Conservation (phyloP, 1,140 invertebrate species). For the Apocrypta bakeri region DNA sequence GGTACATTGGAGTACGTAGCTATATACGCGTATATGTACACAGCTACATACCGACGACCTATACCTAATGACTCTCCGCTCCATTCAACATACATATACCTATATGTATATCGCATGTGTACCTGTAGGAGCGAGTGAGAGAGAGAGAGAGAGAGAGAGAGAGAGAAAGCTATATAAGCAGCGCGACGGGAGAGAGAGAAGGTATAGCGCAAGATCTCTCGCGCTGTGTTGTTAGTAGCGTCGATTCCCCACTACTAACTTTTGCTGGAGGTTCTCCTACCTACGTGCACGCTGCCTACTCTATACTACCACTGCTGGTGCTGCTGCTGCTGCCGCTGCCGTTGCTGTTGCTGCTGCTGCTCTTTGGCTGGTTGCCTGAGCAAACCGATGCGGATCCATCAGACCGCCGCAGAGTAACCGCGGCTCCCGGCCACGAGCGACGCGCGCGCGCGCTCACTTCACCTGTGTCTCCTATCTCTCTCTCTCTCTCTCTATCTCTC, state of each 20-base stretch:
- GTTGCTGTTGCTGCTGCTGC: no score
- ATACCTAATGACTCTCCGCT: no score
- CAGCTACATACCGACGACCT: neutral
- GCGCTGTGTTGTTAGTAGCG: neutral
- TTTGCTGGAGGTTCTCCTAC: slow-evolving; percentile 15
- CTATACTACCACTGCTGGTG: neutral
- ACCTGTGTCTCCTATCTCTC: neutral
- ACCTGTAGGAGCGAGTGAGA: neutral
- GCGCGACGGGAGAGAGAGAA: neutral
- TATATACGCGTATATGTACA: neutral
- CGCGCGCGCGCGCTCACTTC: neutral
- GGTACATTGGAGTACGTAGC: no score
- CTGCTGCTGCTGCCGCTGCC: neutral
- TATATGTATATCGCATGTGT: neutral
- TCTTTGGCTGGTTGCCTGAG: neutral
- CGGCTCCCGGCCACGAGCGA: slow-evolving; percentile 12
- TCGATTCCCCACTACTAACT: neutral
- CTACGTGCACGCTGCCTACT: neutral
- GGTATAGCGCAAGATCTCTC: slow-evolving; percentile 4
- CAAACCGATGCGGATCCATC: neutral
- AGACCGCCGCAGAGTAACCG: neutral
- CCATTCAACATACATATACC: neutral
- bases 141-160: neutral
- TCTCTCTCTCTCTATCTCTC: no score
- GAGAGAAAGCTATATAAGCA: neutral